Base-by-base conservation (phyloP, 2,888 invertebrate genomes). In the Oxycera nigricornis region DNA sequence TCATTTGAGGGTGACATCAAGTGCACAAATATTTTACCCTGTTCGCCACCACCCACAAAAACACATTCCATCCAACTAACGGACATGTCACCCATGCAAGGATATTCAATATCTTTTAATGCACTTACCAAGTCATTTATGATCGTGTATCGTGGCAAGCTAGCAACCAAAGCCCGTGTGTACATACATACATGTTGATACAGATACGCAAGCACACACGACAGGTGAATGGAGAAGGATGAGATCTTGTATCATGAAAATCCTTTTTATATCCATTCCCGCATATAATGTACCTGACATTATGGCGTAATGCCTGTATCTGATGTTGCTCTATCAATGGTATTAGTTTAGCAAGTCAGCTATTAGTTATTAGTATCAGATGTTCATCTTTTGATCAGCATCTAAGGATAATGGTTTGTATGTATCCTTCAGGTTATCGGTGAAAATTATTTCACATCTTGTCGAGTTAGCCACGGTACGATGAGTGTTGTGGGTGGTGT, bases 101-200 rank as follows among this genome's bases (percentile, higher is more conserved):
- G 11, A 62, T 22, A 62, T 62, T n/a, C 39, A 31, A 39, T 35
- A 62, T 17, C 62, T 35, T 31, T 62, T 62, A 62, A 62, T 62
- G 62, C 62, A 62, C 62, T 62, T 62, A 35, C 31, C 35, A 62
- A 62, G 62, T 62, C 62, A 62, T 62, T 62, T 35, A 62, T 62
- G 62, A 62, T 62, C 62, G 39, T 31, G 62, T 62, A 62, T 35
- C 62, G 17, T n/a, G n/a, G n/a, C n/a, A n/a, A n/a, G n/a, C n/a
- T 7, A 39, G 39, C 14, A 7, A 39, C 9, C 39, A 39, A 7
- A 39, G 14, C 7, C 9, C 14, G 39, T 11, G 7, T 39, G 7
- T 39, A 11, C 39, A 39, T 39, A 55, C 55, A 55, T 55, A 11
- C 24, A 55, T 24, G 24, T 39, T 39, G 0, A 39, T 39, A 7